Evolutionary conservation across 2,113 vertebrate genomes (phyloP), one percentile per base, ranked within the genome.

Genomic region (mouse (Mus musculus)): DNA sequence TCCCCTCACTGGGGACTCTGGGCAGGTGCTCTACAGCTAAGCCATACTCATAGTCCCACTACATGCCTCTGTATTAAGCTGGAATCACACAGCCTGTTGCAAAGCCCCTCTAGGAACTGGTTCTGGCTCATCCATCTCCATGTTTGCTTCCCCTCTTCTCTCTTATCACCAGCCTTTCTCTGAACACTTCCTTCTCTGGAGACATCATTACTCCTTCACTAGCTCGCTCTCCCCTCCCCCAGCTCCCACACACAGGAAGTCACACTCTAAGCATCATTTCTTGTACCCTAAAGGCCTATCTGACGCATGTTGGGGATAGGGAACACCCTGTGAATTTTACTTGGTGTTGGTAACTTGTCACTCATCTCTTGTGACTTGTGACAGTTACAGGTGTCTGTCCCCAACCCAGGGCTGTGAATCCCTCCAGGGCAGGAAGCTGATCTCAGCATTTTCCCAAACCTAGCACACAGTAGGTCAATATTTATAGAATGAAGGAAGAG

Each of bases 401-500:
- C 49, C 30, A 1, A 22, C 56, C 49, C 0, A 33, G 61, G n/a
- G 30, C 54, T 28, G 8, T 36, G 88, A 89, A 30, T 19, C 17
- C 82, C 73, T 87, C 1, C 0, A n/a, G 30, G 14, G 20, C 78
- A 78, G 19, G 39, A 13, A 20, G 7, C 26, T 19, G 2, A 10
- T 76, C 65, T 94, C 20, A 2, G n/a, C 39, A 30, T 39, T 73
- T 73, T 42, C 78, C 11, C n/a, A 54, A 26, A 17, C 30, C 3
- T 0, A 19, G 52, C 3, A 12, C 76, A 36, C 72, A 33, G 61
- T 33, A 84, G 26, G 65, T 89, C 80, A 46, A 7, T 81, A 72
- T 67, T 93, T 89, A 86, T 20, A 9, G 69, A 20, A 39, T 84
- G 63, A 89, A 54, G 81, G n/a, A 77, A 95, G 77, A 72, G 61